Percentiles rank a stretch among this genome's conserved stretches.
phyloP scores from a whole-genome alignment of 2,113 vertebrate species.

The Solenodon paradoxus region DNA sequence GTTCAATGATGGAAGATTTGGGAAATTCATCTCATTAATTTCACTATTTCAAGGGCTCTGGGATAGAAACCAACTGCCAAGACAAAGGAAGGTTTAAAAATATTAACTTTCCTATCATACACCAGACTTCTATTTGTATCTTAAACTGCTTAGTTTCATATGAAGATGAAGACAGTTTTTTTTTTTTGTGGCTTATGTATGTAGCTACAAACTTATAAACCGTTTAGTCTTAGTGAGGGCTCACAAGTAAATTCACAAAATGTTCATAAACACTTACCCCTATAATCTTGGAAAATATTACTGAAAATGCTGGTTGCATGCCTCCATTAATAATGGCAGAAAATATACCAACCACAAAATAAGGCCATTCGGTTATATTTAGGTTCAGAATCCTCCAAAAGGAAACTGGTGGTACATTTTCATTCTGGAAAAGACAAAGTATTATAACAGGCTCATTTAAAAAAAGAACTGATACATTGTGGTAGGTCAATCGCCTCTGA shows the following conservation, averaged over 20 bases:
- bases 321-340: slow-evolving; percentile 91
- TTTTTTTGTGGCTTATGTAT: background rate
- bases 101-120: background rate
- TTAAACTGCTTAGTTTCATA: background rate
- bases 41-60: background rate
- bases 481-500: no score
- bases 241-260: background rate
- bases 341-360: slow-evolving; percentile 87
- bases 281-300: slow-evolving; percentile 94
- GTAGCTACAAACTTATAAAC: background rate
- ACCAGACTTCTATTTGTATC: background rate
- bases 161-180: background rate
- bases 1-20: background rate
- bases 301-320: slow-evolving; percentile 90
- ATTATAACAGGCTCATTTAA: background rate
- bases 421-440: slow-evolving; percentile 80
- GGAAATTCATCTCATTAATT: background rate
- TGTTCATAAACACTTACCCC: slow-evolving; percentile 83
- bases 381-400: slow-evolving; percentile 90
- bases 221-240: background rate
- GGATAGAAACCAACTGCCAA: background rate
- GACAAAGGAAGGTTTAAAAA: background rate
- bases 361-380: slow-evolving; percentile 92
- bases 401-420: slow-evolving; percentile 83
- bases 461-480: background rate